A percentile compares a stretch with the other conserved stretches of the same genome.
Conservation (phyloP, 2,113 vertebrate species). For the Hoplias malabaricus region DNA sequence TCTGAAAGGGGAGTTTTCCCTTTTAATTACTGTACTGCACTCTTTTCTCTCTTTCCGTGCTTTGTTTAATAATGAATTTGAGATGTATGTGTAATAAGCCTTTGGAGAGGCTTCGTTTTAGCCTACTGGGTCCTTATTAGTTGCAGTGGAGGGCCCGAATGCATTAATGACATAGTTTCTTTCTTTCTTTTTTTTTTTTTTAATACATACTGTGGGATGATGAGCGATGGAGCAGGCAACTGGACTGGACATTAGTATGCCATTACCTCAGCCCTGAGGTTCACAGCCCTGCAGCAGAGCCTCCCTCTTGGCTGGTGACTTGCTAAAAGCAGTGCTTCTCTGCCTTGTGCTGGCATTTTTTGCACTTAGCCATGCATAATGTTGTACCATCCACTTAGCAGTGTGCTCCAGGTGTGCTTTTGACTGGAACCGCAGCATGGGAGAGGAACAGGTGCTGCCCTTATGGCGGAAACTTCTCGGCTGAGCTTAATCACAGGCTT, state of each 20-base stretch:
- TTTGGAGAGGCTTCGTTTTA: conserved; percentile 15
- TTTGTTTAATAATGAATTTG: conserved; percentile 35
- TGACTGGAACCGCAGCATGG: conserved; percentile 2
- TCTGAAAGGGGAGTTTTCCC: conserved; percentile 1
- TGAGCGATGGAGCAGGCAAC: conserved; percentile 24
- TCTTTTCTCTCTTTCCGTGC: neutral
- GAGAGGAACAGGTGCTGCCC: neutral
- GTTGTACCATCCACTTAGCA: neutral
- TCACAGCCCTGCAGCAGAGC: neutral
- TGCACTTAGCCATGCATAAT: conserved; percentile 7
- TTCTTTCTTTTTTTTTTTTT: too few species aligned
- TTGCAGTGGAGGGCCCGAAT: conserved; percentile 13
- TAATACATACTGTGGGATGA: conserved; percentile 5
- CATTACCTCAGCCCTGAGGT: conserved; percentile 20
- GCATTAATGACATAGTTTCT: conserved; percentile 19
- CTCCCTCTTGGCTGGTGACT: conserved; percentile 29
- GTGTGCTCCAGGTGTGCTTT: neutral
- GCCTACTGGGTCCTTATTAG: conserved; percentile 34
- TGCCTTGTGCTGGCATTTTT: neutral
- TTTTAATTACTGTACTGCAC: conserved; percentile 18
- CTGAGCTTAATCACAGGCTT: neutral
- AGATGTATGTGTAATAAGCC: conserved; percentile 33
- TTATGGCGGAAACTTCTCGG: neutral
- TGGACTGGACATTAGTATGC: conserved; percentile 17
- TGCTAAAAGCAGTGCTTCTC: conserved; percentile 33